Percentiles rank a stretch among this genome's conserved stretches.
These are phyloP conservation scores for Nerophis ophidion DNA, from an alignment of 2,113 vertebrate species.

Conservation along the genomic window DNA sequence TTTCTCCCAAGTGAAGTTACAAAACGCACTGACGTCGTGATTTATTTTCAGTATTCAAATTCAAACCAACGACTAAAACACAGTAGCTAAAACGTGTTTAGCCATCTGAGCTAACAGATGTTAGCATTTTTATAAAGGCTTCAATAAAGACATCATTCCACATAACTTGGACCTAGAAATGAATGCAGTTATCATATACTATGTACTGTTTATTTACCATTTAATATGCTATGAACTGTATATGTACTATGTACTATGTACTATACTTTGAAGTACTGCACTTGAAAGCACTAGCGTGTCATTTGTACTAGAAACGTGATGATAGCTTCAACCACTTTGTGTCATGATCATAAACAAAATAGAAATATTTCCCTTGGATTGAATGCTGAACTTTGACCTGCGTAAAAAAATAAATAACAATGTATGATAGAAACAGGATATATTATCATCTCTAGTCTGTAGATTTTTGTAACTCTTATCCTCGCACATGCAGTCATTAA, in stretches of 20 bases:
- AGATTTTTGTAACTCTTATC: slow-evolving; percentile 69
- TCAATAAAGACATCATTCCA: background rate
- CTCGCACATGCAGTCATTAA: slow-evolving; percentile 65
- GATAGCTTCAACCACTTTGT: slow-evolving; percentile 36
- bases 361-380: slow-evolving; percentile 53
- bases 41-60: no score
- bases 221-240: no score
- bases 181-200: background rate
- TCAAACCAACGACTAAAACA: no score
- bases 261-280: slow-evolving; percentile 31
- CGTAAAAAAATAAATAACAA: slow-evolving; percentile 68
- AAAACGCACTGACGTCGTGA: no score
- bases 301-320: slow-evolving; percentile 43
- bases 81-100: no score
- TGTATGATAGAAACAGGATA: slow-evolving; percentile 67
- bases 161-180: background rate
- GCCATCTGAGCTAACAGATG: no score
- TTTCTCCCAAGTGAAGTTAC: no score
- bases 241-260: no score
- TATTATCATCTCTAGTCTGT: slow-evolving; percentile 65
- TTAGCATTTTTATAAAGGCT: background rate
- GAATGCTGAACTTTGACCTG: slow-evolving; percentile 52
- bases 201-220: background rate
- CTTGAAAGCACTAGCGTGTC: slow-evolving; percentile 37
- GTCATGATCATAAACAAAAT: slow-evolving; percentile 38